Evolutionary conservation across 35 echinoderm and acorn worm genomes (phyloP).

Genomic region (Diadema setosum): DNA sequence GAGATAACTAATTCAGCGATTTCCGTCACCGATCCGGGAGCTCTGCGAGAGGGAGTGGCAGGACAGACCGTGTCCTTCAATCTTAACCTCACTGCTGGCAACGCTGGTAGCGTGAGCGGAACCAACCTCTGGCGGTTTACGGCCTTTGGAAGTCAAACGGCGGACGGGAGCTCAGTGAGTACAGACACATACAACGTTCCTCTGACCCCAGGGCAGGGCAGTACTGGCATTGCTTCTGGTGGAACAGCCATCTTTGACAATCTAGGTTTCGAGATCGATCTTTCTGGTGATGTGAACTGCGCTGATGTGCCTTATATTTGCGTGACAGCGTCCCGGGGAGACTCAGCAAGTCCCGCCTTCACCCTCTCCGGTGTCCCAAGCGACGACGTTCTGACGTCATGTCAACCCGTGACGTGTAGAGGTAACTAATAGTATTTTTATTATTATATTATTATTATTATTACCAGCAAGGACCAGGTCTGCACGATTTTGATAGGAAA

Average conservation of each 20-base stretch:
- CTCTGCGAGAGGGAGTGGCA: background rate
- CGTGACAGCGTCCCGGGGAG: constrained; percentile 12
- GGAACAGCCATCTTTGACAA: background rate
- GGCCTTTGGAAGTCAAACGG: constrained; percentile 25
- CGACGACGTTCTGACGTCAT: constrained; percentile 21
- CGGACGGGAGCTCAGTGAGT: background rate
- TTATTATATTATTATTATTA: no score
- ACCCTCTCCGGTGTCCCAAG: constrained; percentile 33
- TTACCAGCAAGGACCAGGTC: background rate
- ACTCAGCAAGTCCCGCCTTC: constrained; percentile 12
- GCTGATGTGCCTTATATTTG: constrained; percentile 48
- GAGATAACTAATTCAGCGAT: constrained; percentile 40
- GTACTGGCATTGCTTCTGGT: constrained; percentile 1
- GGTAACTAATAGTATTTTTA: no score
- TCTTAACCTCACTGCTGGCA: background rate
- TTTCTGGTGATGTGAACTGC: constrained; percentile 33
- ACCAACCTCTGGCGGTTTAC: constrained; percentile 28
- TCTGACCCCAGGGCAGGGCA: background rate
- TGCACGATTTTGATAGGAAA: background rate
- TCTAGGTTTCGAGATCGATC: background rate
- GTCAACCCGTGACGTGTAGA: constrained; percentile 37
- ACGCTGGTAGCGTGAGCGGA: constrained; percentile 29
- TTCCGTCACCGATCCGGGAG: background rate
- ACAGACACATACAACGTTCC: background rate
- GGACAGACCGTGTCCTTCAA: constrained; percentile 15